Percentiles rank a stretch among this genome's conserved stretches.
Conservation (phyloP, 1,140 invertebrate genomes). For the Heterodera carotae region DNA sequence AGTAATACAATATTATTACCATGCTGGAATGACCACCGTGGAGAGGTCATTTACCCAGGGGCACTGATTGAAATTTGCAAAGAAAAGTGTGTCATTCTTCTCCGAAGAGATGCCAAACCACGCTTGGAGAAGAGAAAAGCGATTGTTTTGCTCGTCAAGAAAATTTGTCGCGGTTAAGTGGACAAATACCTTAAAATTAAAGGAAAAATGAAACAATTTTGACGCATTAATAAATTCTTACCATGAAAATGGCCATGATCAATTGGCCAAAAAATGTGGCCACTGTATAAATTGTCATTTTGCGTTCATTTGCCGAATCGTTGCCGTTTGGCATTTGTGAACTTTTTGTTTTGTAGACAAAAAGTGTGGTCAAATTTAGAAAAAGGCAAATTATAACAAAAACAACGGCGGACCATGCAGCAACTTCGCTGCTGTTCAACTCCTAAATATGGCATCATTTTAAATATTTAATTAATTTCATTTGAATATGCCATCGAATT, state of each 20-base stretch:
- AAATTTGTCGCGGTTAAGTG: too few species aligned
- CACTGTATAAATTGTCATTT: constrained; percentile 4
- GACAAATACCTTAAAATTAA: too few species aligned
- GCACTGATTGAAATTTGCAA: background rate
- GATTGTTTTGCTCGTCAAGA: background rate
- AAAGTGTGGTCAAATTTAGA: constrained; percentile 4
- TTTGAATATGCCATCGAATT: too few species aligned
- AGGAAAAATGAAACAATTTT: too few species aligned
- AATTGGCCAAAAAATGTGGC: background rate
- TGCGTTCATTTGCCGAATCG: background rate
- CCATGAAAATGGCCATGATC: background rate
- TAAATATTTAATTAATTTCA: too few species aligned
- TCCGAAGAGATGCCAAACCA: background rate
- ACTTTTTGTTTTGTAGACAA: background rate
- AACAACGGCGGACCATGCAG: too few species aligned
- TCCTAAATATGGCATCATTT: too few species aligned
- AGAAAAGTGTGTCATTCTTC: background rate
- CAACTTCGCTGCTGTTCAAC: too few species aligned
- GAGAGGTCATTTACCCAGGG: background rate
- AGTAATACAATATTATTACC: background rate
- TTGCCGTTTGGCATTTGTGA: background rate
- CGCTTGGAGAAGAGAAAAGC: background rate
- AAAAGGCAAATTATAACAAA: background rate
- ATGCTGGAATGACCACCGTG: background rate
- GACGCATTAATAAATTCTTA: background rate